phyloP scores from a whole-genome alignment of 1,140 invertebrate species.

The Danaus melanippus region DNA sequence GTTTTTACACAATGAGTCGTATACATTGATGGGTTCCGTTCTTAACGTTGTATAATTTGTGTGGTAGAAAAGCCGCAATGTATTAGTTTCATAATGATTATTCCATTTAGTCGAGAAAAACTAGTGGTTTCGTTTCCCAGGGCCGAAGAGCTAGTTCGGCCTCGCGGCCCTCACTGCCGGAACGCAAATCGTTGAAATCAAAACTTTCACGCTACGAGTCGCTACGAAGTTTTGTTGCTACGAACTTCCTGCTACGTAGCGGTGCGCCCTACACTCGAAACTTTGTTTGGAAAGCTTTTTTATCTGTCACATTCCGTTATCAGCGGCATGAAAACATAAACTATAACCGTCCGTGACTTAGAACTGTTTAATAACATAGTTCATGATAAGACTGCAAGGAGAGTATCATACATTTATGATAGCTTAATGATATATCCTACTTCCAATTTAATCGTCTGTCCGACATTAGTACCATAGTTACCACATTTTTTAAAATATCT shows the following conservation, averaged over 20 bases:
- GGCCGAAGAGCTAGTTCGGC: conserved; percentile 56
- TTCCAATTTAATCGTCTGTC: no score
- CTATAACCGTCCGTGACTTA: conserved; percentile 7
- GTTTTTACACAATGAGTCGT: neutral
- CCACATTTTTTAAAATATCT: no score
- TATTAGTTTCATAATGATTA: conserved; percentile 2
- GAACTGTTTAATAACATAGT: conserved; percentile 1
- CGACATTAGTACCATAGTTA: no score
- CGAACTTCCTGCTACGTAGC: conserved; percentile 69
- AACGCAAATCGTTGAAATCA: conserved; percentile 71
- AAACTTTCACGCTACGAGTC: conserved; percentile 70
- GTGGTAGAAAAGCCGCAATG: conserved; percentile 18
- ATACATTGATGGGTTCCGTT: conserved; percentile 15
- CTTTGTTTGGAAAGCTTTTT: conserved; percentile 68
- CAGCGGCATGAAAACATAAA: conserved; percentile 46
- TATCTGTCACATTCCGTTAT: conserved; percentile 66
- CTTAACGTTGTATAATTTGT: neutral
- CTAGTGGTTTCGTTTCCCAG: conserved; percentile 30
- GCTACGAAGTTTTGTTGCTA: conserved; percentile 71
- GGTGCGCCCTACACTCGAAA: conserved; percentile 63
- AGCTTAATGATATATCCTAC: no score
- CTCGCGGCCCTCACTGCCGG: conserved; percentile 62
- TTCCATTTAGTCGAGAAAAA: neutral
- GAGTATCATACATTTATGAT: no score
- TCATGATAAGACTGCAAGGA: no score